A percentile compares a stretch with the other conserved stretches of the same genome.
Conservation (phyloP, 2,888 invertebrate species). For the Trachelus stipa region DNA sequence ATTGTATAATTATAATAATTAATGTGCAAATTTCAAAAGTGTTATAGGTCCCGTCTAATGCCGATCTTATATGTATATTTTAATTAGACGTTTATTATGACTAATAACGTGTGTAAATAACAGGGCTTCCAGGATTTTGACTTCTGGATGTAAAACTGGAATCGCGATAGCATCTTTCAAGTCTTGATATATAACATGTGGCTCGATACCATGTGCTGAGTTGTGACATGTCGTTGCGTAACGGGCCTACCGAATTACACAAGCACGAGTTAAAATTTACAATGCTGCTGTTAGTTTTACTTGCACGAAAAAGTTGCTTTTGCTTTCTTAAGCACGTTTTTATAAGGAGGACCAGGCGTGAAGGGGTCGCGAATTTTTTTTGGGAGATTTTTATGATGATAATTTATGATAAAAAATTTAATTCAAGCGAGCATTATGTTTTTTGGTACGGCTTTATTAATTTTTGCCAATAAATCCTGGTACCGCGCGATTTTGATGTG, state of each 20-base stretch:
- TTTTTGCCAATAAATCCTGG: too few relatives aligned
- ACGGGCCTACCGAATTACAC: not conserved
- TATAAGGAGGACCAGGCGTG: not conserved
- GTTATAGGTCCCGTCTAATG: not conserved
- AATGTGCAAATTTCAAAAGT: not conserved
- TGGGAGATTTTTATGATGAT: not conserved
- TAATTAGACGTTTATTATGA: constrained; percentile 7
- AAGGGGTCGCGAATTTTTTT: not conserved
- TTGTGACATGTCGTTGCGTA: not conserved
- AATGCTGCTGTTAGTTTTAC: not conserved
- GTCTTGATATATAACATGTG: not conserved
- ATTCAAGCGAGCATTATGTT: not conserved
- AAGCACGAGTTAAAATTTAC: not conserved
- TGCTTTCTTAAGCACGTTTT: not conserved
- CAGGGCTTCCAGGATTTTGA: not conserved
- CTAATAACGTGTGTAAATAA: not conserved
- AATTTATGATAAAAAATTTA: not conserved
- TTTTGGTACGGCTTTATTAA: not conserved
- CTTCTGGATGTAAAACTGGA: not conserved
- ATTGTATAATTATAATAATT: not conserved
- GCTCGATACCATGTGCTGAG: not conserved
- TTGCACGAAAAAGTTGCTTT: not conserved
- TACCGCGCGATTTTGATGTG: too few relatives aligned
- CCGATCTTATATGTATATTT: constrained; percentile 10
- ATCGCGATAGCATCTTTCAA: not conserved